Evolutionary conservation across 2,113 vertebrate genomes (phyloP), one percentile per base, ranked within the genome.

Genomic region (Anguilla japonica): DNA sequence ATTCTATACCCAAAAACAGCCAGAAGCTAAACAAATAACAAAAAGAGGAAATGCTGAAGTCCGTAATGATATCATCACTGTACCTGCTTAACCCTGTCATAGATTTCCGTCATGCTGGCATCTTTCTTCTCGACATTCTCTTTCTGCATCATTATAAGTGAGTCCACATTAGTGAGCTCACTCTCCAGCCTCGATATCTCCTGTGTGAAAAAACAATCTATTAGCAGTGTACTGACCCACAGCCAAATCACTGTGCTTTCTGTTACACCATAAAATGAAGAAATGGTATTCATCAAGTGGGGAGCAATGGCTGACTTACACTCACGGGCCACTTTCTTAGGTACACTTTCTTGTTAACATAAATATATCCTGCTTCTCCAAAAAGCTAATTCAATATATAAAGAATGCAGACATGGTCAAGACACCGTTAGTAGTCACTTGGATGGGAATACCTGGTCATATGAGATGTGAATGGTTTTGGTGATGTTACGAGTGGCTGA

Each of bases 131-230:
- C 89, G 81, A 97, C 1, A 84, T 83, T 95, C 88, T 95, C 92
- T 56, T 91, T 94, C 90, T 98, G 91, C 95, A 97, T 95, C 18
- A 93, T 85, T 87, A 96, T 86, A 29, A 97, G 94, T 78, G 95
- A 96, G 7, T 96, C 93, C 83, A 95, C 92, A 91, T 99, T 99
- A 71, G 94, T 81, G 13, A 97, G 87, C 88, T 97, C 97, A 87
- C 97, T 98, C 89, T 97, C 94, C 90, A 98, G 89, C 89, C 94
- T 96, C 84, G 98, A 98, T 90, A 97, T 97, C 85, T 99, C 98
- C 98, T 99, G 90, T 14, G 91, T 20, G 88, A 89, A 87, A 14
- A 87, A 67, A 83, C 15, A 3, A 86, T 67, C 15, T 39, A 43
- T 53, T 7, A 78, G 9, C 50, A 50, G 20, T 29, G n/a, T n/a